phyloP scores from a whole-genome alignment of 2,888 invertebrate species.

The Drosophila infuscata region DNA sequence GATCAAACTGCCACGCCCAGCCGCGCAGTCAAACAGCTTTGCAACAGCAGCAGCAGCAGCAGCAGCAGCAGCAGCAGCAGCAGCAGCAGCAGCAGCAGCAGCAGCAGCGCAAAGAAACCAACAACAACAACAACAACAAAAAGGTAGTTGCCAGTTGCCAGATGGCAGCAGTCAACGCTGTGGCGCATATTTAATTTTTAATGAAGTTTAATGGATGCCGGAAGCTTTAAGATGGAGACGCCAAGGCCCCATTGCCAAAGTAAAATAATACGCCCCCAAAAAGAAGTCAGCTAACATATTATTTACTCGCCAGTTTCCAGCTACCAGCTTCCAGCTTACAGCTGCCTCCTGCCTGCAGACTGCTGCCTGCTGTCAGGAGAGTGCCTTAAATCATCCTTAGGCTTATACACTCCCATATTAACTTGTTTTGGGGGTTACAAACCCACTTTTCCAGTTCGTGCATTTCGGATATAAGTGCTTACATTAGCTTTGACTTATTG shows the following conservation, averaged over 20 bases:
- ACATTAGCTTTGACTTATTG: constrained; percentile 15
- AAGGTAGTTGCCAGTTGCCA: constrained; percentile 12
- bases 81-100: no score
- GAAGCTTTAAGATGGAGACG: constrained; percentile 73
- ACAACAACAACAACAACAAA: neutral
- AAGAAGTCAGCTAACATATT: constrained; percentile 44
- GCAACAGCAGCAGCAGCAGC: constrained; percentile 1
- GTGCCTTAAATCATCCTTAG: constrained; percentile 1
- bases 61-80: neutral
- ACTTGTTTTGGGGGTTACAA: constrained; percentile 1
- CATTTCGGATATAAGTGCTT: constrained; percentile 14
- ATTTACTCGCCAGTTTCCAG: constrained; percentile 38
- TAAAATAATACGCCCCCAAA: constrained; percentile 26
- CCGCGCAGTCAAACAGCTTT: constrained; percentile 10
- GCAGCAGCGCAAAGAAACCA: constrained; percentile 29
- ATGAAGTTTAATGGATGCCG: constrained; percentile 84
- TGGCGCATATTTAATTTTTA: constrained; percentile 83
- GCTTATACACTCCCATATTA: constrained; percentile 7
- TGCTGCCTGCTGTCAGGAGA: constrained; percentile 7
- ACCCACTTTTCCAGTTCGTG: constrained; percentile 13
- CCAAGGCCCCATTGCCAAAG: constrained; percentile 20
- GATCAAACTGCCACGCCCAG: constrained; percentile 61
- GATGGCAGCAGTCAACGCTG: constrained; percentile 53
- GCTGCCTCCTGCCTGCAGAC: constrained; percentile 7
- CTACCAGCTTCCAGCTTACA: neutral